Evolutionary conservation across 1,140 invertebrate genomes (phyloP).

Genomic region (Procambarus clarkii): DNA sequence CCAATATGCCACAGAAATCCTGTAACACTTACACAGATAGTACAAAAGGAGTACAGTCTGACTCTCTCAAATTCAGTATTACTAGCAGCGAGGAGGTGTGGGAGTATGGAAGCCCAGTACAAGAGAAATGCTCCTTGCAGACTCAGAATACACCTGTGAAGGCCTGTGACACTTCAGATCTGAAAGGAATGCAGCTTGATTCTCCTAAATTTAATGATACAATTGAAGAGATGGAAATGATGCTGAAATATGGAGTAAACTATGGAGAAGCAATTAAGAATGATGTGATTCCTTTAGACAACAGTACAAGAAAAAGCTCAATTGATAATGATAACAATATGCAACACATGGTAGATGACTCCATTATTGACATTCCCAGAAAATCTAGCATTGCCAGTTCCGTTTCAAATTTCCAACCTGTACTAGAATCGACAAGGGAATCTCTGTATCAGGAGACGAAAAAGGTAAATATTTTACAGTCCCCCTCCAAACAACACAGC

Average conservation of each 20-base stretch:
- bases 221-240: conserved; percentile 46
- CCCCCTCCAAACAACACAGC: neutral
- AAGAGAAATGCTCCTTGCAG: neutral
- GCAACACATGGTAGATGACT: conserved; percentile 3
- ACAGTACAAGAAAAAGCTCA: neutral
- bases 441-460: neutral
- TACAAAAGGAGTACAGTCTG: neutral
- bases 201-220: conserved; percentile 47
- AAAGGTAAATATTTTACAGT: neutral
- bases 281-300: neutral
- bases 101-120: neutral
- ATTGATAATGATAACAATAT: neutral
- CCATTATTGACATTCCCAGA: conserved; percentile 4
- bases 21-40: neutral
- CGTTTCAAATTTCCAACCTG: conserved; percentile 18
- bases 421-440: conserved; percentile 13
- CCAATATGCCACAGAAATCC: neutral
- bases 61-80: conserved; percentile 28
- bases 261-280: conserved; percentile 10
- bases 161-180: neutral
- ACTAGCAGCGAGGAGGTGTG: neutral
- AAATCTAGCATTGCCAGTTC: conserved; percentile 23
- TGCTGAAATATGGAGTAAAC: conserved; percentile 29
- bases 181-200: neutral
- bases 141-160: neutral